Evolutionary conservation across 1,140 invertebrate genomes (phyloP).

Genomic region (Bombus affinis): DNA sequence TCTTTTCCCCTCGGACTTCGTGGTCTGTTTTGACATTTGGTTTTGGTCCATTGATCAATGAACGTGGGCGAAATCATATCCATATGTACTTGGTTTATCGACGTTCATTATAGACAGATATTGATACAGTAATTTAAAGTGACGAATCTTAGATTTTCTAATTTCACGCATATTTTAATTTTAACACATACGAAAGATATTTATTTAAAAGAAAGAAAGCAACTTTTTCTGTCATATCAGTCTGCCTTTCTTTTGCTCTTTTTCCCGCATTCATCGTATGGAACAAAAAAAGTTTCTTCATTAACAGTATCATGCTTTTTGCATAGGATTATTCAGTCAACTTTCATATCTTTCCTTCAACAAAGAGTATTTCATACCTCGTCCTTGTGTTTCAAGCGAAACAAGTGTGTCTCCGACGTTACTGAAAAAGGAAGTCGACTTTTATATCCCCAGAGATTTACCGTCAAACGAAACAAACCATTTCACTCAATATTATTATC

Average conservation of each 20-base stretch:
- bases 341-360: background rate
- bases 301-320: background rate
- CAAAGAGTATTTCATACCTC: constrained; percentile 2
- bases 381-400: background rate
- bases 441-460: background rate
- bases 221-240: background rate
- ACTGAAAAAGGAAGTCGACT: background rate
- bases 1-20: background rate
- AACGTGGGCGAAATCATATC: background rate
- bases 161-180: too few relatives aligned
- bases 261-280: background rate
- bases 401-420: background rate
- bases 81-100: too few relatives aligned
- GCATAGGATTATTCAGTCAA: constrained; percentile 3
- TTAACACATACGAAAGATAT: too few relatives aligned
- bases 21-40: background rate
- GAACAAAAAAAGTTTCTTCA: constrained; percentile 5
- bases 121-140: too few relatives aligned
- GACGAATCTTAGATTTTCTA: too few relatives aligned
- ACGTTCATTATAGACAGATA: too few relatives aligned
- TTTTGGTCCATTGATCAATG: background rate
- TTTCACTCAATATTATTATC: background rate
- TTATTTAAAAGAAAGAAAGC: too few relatives aligned
- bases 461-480: background rate
- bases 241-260: background rate